Percentiles rank a stretch among this genome's conserved stretches.
Conservation (phyloP, 2,888 invertebrate species). For the Drosophila anceps region DNA sequence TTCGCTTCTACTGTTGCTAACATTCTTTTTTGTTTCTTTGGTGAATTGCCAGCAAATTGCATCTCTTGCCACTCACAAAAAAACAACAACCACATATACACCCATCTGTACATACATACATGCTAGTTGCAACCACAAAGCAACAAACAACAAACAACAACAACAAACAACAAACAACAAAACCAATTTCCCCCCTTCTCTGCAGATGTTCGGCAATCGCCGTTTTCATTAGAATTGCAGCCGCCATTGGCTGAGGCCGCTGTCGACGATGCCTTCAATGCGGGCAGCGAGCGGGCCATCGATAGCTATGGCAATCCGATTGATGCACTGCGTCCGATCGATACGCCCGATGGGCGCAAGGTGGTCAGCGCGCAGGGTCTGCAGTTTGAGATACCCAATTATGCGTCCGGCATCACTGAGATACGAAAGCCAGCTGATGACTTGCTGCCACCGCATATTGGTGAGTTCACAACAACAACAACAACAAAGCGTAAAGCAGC, state of each 20-base stretch:
- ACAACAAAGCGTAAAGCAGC: slow-evolving; percentile 7
- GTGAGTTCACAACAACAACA: slow-evolving; percentile 78
- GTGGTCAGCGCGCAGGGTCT: slow-evolving; percentile 83
- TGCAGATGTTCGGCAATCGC: slow-evolving; percentile 84
- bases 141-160: slow-evolving; percentile 41
- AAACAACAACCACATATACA: neutral
- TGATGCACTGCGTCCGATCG: slow-evolving; percentile 80
- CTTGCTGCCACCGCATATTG: slow-evolving; percentile 84
- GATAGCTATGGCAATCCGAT: slow-evolving; percentile 85
- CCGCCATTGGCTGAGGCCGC: slow-evolving; percentile 76
- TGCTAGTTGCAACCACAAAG: no score
- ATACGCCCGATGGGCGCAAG: slow-evolving; percentile 84
- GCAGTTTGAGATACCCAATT: slow-evolving; percentile 85
- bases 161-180: neutral
- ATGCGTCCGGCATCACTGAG: slow-evolving; percentile 85
- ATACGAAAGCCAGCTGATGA: slow-evolving; percentile 83
- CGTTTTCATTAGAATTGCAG: slow-evolving; percentile 84
- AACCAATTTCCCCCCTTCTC: slow-evolving; percentile 59
- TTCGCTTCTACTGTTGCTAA: slow-evolving; percentile 45
- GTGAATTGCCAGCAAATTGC: slow-evolving; percentile 41
- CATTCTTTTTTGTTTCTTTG: slow-evolving; percentile 22
- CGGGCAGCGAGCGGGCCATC: slow-evolving; percentile 60
- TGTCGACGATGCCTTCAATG: slow-evolving; percentile 48
- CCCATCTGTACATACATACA: neutral
- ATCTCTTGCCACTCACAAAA: slow-evolving; percentile 5